Evolutionary conservation across 2,113 vertebrate species (phyloP), one percentile per base, ranked within the genome.

Genomic region (Mormoops blainvillei): DNA sequence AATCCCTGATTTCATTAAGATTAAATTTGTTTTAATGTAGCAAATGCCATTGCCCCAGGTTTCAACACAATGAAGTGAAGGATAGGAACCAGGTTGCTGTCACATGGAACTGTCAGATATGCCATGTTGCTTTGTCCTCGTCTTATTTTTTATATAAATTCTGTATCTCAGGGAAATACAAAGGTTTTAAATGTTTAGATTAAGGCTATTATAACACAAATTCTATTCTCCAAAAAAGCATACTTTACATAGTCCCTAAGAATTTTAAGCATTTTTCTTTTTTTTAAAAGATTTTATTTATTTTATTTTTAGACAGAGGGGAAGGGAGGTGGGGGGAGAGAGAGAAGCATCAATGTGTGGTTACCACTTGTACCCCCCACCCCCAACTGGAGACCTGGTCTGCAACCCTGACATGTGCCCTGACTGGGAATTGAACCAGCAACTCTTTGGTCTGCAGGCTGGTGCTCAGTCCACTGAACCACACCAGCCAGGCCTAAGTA

Each of bases 1-100:
- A 83, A 54, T 80, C 14, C 67, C 33, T 92, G 92, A 95, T 88
- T 96, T 96, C 58, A 90, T 92, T 96, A 95, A 70, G 41, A 94
- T 97, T 94, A 92, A 86, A 85, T 41, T 81, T 58, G 20, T 63
- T 92, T 90, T 92, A 89, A 94, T 78, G 15, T n/a, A 41, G 24
- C 33, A 94, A 83, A 90, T 58, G 76, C n/a, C 77, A 24, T 80
- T 58, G 63, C 20, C 38, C 26, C 58, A 83, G 56, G 70, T 87
- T 92, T 77, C 82, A 33, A 87, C 16, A 81, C 87, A 91, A 54
- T 68, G 48, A 96, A 87, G 5, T 68, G 18, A 94, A 90, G 36
- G 28, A 16, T 0, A 65, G 22, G 91, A 94, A 78, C 14, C 16
- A 73, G 5, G 52, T 31, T 94, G 19, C 54, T 91, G n/a, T 65